phyloP scores from a whole-genome alignment of 1,140 invertebrate species.

The Maconellicoccus hirsutus region DNA sequence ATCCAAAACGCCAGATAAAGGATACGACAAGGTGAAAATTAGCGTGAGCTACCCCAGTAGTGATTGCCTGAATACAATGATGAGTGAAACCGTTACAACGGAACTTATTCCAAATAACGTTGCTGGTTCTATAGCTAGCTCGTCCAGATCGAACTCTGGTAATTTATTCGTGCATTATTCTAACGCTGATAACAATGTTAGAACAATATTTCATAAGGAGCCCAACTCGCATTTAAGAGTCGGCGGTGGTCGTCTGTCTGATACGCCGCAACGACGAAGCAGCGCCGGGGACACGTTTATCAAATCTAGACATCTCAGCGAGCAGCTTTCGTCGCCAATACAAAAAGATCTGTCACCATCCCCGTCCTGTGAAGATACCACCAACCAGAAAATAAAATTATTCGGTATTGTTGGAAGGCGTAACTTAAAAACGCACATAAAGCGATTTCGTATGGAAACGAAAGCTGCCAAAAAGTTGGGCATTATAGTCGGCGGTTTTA shows the following conservation, averaged over 20 bases:
- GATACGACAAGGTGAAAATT: conserved; percentile 63
- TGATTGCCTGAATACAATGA: conserved; percentile 48
- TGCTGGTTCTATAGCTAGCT: conserved; percentile 26
- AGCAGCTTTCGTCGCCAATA: neutral
- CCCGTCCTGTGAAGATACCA: conserved; percentile 26
- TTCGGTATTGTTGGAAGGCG: conserved; percentile 65
- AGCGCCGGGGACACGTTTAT: conserved; percentile 28
- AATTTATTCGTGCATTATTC: conserved; percentile 1
- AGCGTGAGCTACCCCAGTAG: conserved; percentile 69
- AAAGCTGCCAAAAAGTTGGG: conserved; percentile 89
- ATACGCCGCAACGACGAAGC: conserved; percentile 23
- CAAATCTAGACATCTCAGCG: neutral
- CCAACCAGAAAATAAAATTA: conserved; percentile 46
- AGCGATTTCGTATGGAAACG: conserved; percentile 77
- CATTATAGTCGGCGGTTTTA: conserved; percentile 87
- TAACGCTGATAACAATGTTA: neutral
- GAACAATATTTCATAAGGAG: conserved; percentile 29
- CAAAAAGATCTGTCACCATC: conserved; percentile 31
- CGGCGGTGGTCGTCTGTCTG: conserved; percentile 31
- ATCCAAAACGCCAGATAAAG: conserved; percentile 33
- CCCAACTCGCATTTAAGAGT: conserved; percentile 37
- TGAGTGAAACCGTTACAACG: conserved; percentile 24
- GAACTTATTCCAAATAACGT: conserved; percentile 29
- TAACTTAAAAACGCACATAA: conserved; percentile 73
- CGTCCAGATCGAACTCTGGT: conserved; percentile 29